Conservation (phyloP, 2,797 vertebrate genomes). For the Buphagus erythrorhynchus region DNA sequence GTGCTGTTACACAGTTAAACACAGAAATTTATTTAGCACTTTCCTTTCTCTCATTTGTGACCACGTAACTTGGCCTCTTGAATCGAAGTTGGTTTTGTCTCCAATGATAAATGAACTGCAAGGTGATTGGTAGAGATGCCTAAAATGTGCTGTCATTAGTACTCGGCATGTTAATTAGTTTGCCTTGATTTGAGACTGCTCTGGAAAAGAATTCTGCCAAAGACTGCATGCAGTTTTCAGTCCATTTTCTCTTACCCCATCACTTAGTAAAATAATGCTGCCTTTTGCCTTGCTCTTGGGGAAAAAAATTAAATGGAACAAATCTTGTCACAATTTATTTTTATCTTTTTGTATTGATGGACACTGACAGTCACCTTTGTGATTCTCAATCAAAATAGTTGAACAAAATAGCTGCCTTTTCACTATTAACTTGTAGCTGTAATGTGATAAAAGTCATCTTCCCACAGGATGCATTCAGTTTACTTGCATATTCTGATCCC, state of each 20-base stretch:
- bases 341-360: neutral
- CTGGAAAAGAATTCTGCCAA: neutral
- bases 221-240: neutral
- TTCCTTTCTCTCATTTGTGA: neutral
- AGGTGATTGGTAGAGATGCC: neutral
- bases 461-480: constrained; percentile 94
- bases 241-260: neutral
- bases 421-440: neutral
- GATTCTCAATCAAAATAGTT: neutral
- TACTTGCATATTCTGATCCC: constrained; percentile 96
- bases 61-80: neutral
- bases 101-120: neutral
- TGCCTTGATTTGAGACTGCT: neutral
- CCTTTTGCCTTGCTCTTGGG: neutral
- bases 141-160: neutral
- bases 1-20: neutral
- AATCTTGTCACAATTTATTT: neutral
- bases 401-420: neutral
- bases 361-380: neutral
- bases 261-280: neutral
- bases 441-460: neutral
- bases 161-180: neutral
- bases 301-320: neutral
- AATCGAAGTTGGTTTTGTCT: neutral
- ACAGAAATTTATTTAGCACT: neutral